Evolutionary conservation across 2,888 invertebrate species (phyloP).

Genomic region (Phortica magna): DNA sequence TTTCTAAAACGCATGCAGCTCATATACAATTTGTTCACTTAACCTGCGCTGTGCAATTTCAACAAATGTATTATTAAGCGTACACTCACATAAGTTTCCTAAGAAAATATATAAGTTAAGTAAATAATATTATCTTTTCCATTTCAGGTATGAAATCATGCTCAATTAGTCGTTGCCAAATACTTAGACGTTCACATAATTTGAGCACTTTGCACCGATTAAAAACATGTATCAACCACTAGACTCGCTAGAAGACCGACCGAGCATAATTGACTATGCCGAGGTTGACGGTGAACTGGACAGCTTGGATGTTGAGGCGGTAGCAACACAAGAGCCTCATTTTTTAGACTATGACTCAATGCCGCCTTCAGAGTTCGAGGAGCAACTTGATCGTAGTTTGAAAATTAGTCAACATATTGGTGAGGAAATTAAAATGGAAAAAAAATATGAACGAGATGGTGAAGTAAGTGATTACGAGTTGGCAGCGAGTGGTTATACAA

Average conservation of each 20-base stretch:
- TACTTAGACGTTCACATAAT: constrained; percentile 35
- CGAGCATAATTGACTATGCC: constrained; percentile 76
- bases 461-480: constrained; percentile 78
- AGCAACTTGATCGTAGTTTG: constrained; percentile 57
- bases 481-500: constrained; percentile 77
- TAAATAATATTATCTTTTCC: constrained; percentile 24
- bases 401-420: constrained; percentile 56
- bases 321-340: constrained; percentile 80
- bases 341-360: constrained; percentile 83
- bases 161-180: constrained; percentile 24
- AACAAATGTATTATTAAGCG: constrained; percentile 41
- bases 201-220: constrained; percentile 55
- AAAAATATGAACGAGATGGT: constrained; percentile 77
- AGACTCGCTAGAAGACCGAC: constrained; percentile 64
- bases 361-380: constrained; percentile 79
- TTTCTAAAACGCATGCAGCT: constrained; percentile 61
- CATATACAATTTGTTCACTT: constrained; percentile 52
- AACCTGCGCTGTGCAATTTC: constrained; percentile 1
- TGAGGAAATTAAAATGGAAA: constrained; percentile 76
- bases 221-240: constrained; percentile 38
- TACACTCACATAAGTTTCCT: constrained; percentile 15
- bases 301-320: constrained; percentile 64
- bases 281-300: constrained; percentile 59
- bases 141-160: constrained; percentile 23
- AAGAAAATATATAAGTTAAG: constrained; percentile 2